Evolutionary conservation across 2,113 vertebrate genomes (phyloP), one percentile per base, ranked within the genome.

Genomic region (Lonchura striata): DNA sequence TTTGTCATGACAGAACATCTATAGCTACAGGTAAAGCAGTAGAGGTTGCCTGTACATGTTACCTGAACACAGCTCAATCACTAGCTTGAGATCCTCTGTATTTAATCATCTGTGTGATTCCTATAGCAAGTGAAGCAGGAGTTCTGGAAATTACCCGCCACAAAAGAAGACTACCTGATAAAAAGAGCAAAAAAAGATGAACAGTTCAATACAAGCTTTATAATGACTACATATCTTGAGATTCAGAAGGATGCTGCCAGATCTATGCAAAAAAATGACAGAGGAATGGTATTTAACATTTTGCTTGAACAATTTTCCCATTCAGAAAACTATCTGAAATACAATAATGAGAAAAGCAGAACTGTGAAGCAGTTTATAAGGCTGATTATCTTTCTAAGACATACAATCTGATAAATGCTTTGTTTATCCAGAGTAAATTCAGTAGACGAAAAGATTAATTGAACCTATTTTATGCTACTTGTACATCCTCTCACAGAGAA

Each of bases 251-350:
- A 82, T 97, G 75, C 95, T 96, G 89, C 92, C 88, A 93, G 49
- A 86, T 90, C 87, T 49, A 47, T 46, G 78, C 91, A 97, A 82
- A 90, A 97, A 97, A 97, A 98, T 97, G 97, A 98, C 92, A 95
- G 97, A 98, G 97, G 92, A 98, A 96, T 95, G 94, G 93, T 98
- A 88, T 97, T 98, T 97, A 98, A 98, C 97, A 96, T 98, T 98
- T 98, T 98, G 94, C 91, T 97, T 97, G 93, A 98, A 96, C 86
- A 95, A 80, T 96, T 98, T 97, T 97, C 97, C 97, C 95, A 97
- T 98, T 96, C 92, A 96, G 91, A 97, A 97, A 98, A 97, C 95
- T 97, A 97, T 98, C 95, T 97, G 94, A 95, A 96, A 94, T 94
- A 92, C n/a, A 71, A 93, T 97, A 98, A 97, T 96, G 96, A 98